Base-by-base conservation (phyloP, 2,113 vertebrate genomes). In the Notechis scutatus region DNA sequence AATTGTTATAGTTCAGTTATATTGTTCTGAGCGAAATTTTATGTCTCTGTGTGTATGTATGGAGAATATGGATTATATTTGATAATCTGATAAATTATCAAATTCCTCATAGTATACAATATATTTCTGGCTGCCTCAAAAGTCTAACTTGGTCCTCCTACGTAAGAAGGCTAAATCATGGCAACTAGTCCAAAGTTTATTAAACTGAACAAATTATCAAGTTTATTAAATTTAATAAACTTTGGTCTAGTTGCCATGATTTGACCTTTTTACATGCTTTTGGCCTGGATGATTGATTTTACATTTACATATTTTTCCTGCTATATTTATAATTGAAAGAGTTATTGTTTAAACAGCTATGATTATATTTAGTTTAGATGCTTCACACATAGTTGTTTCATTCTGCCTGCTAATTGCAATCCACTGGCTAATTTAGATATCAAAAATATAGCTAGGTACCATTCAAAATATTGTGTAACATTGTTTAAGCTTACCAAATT, bases 21-120 rank as follows among this genome's bases (percentile, higher is more conserved):
- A 52, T 52, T 88, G 92, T 52, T 74, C 11, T 85, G 56, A 85
- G 59, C 91, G 45, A 8, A 39, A n/a, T 57, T 56, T 21, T 29
- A 9, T 88, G 5, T 18, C 1, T 69, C 3, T 74, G 64, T 86
- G 7, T 29, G 45, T 14, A 47, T 52, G 23, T 87, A 21, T 93
- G 74, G 74, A 92, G 95, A 93, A 34, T 39, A 34, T 69, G 50
- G 9, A 85, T 92, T 57, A 86, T 94, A 94, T 55, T 93, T 96
- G 90, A 0, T 92, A 14, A 92, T 94, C 5, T 88, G 89, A 94
- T 69, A 39, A 14, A 91, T 91, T 92, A 55, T 0, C 4, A 39
- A 21, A 56, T 42, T 42, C 14, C 29, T 24, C 24, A 50, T 29
- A 90, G 42, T 4, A 47, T 18, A n/a, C 42, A 15, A 81, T 81